Evolutionary conservation across 35 echinoderm and acorn worm species (phyloP), one percentile per base, ranked within the genome.

Genomic region (Apostichopus japonicus): DNA sequence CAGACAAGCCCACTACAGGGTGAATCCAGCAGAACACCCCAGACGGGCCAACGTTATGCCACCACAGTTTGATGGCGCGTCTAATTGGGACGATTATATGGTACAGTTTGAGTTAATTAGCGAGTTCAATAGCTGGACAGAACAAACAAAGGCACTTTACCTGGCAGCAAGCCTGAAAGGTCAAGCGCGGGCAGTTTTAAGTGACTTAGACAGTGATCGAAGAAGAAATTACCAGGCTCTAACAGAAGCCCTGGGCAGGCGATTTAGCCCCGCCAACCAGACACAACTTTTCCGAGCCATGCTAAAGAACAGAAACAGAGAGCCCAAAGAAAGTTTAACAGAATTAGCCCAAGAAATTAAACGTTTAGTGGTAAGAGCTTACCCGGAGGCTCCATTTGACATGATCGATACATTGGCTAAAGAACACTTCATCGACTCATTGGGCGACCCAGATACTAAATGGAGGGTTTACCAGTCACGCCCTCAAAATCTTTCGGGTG

Each of bases 51-150:
- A n/a, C n/a, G n/a, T n/a, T n/a, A n/a, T n/a, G n/a, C n/a, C n/a
- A n/a, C n/a, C n/a, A n/a, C n/a, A n/a, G n/a, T n/a, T n/a, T n/a
- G n/a, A 87, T 62, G 55, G 56, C 10, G 24, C 10, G 6, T 24
- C 44, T 58, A 86, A 57, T 16, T 89, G 92, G 92, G 83, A 87
- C 17, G 92, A 93, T 53, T 93, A 89, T 90, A 51, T 78, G 16
- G 84, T 90, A 9, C 92, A 93, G 53, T 93, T 93, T 22, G 84
- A 93, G n/a, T 10, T 93, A 14, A 16, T 88, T 9, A 44, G 70
- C 25, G 92, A 88, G 10, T 56, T 90, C 1, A 93, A 79, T 70
- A 23, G 75, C 13, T 93, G 92, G 92, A 81, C 33, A 21, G 54
- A 61, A 7, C 9, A 58, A 33, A 62, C 84, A 52, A 93, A 93